These are phyloP conservation scores for Galendromus occidentalis DNA, from an alignment of 1,140 invertebrate species.

Conservation along the genomic window DNA sequence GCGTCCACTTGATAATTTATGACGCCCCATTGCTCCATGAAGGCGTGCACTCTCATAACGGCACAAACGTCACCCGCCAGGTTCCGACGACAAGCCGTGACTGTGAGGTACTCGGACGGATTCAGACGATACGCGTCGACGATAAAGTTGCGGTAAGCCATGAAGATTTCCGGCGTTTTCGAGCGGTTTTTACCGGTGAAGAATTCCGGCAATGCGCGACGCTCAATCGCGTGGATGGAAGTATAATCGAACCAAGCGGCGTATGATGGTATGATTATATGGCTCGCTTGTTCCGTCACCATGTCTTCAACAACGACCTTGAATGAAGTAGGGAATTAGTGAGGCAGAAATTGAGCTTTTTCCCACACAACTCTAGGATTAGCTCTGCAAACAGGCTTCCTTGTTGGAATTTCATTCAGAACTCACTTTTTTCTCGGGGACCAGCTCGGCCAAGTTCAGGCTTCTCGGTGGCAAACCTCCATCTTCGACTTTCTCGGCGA, in stretches of 20 bases:
- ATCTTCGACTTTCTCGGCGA: constrained; percentile 46
- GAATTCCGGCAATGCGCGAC: constrained; percentile 87
- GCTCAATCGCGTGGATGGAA: constrained; percentile 81
- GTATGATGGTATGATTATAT: constrained; percentile 96
- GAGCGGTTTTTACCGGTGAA: constrained; percentile 97
- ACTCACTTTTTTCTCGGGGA: no score
- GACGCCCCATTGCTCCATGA: constrained; percentile 96
- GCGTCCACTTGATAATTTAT: constrained; percentile 96
- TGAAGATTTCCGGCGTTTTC: constrained; percentile 68
- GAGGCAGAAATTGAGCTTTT: no score
- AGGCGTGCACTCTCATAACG: constrained; percentile 92
- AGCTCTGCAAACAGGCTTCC: no score
- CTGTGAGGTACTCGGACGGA: constrained; percentile 95
- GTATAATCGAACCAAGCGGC: constrained; percentile 99
- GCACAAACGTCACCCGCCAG: constrained; percentile 96
- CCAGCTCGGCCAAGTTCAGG: no score
- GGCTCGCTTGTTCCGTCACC: constrained; percentile 93
- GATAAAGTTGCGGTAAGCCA: constrained; percentile 73
- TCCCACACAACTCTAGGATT: no score
- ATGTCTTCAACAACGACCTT: constrained; percentile 48
- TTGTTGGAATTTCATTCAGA: no score
- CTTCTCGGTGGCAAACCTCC: no score
- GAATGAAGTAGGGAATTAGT: no score
- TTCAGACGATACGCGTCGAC: constrained; percentile 97
- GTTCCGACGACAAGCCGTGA: constrained; percentile 89